Evolutionary conservation across 2,888 invertebrate genomes (phyloP).

Genomic region (Eurois occulta): DNA sequence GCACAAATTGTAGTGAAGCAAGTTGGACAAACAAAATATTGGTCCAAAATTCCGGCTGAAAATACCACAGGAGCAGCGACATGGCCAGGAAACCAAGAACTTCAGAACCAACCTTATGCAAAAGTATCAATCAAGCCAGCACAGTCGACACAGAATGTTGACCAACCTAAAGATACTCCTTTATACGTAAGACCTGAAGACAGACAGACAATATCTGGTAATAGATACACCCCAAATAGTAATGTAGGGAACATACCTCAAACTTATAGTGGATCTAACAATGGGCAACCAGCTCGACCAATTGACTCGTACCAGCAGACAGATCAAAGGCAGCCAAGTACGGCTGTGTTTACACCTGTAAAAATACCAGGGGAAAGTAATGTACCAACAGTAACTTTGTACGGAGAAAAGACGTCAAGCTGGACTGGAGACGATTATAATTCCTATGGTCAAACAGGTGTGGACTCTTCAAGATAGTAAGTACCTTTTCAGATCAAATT

Average conservation of each 20-base stretch:
- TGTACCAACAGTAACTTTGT: not conserved
- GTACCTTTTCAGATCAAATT: not conserved
- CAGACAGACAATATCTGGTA: not conserved
- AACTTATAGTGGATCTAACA: slow-evolving; percentile 3
- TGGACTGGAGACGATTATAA: not conserved
- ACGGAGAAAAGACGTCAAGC: not conserved
- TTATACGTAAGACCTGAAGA: slow-evolving; percentile 37
- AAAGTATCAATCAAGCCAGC: slow-evolving; percentile 1
- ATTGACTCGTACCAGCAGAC: slow-evolving; percentile 10
- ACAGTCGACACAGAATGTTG: not conserved
- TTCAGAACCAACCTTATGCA: slow-evolving; percentile 11
- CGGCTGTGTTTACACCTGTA: not conserved
- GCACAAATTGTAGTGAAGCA: slow-evolving; percentile 16
- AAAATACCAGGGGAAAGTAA: not conserved
- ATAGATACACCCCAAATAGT: not conserved
- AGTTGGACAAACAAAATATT: slow-evolving; percentile 29
- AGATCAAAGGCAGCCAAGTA: not conserved
- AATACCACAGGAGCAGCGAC: not conserved
- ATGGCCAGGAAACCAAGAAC: slow-evolving; percentile 23
- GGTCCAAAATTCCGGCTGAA: slow-evolving; percentile 41
- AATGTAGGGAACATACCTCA: not conserved
- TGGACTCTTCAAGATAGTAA: slow-evolving; percentile 28
- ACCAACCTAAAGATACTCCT: not conserved
- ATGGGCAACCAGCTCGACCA: not conserved
- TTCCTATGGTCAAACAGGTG: not conserved